Conservation (phyloP, 2,113 vertebrate species). For the Garra rufa region DNA sequence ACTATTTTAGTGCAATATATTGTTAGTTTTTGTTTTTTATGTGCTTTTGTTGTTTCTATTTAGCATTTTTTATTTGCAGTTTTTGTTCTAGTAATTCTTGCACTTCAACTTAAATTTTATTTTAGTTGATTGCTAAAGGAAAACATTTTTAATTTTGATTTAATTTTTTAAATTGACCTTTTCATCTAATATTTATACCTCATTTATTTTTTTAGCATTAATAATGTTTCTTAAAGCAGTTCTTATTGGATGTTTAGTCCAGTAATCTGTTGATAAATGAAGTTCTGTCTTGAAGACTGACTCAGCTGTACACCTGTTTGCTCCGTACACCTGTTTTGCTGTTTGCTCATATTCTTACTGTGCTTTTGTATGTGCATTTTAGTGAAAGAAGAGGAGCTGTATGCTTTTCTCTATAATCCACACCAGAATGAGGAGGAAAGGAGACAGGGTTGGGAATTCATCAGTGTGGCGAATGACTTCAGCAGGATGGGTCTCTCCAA, state of each 20-base stretch:
- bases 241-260: background rate
- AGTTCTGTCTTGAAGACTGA: background rate
- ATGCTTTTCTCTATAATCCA: slow-evolving; percentile 83
- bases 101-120: background rate
- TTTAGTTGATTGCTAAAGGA: background rate
- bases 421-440: slow-evolving; percentile 76
- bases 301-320: background rate
- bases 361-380: slow-evolving; percentile 43
- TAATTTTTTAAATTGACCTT: background rate
- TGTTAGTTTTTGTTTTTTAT: background rate
- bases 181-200: background rate
- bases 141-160: background rate
- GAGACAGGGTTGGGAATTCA: slow-evolving; percentile 76
- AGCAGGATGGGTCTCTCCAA: slow-evolving; percentile 81
- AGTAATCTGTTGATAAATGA: too few species aligned
- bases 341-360: background rate
- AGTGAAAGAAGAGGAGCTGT: slow-evolving; percentile 80
- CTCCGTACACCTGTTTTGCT: too few species aligned
- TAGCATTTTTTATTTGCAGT: background rate
- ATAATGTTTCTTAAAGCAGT: too few species aligned
- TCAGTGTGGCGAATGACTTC: slow-evolving; percentile 77
- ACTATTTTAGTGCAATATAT: background rate
- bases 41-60: background rate
- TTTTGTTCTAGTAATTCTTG: background rate
- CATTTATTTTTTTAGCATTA: too few species aligned